phyloP scores from a whole-genome alignment of 2,113 vertebrate genomes.

The Callionymus lyra region DNA sequence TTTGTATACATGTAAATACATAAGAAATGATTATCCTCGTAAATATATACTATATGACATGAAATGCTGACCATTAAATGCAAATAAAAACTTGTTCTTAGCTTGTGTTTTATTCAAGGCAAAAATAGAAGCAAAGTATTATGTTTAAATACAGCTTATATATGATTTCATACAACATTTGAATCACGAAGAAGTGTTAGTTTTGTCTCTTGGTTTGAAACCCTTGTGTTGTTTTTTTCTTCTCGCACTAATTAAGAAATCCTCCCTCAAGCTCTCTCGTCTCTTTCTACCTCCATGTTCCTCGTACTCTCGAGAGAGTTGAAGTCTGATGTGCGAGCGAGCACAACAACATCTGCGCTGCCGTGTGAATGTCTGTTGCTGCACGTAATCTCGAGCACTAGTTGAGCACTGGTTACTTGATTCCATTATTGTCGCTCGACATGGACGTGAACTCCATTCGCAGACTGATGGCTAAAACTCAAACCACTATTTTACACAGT shows the following conservation, averaged over 20 bases:
- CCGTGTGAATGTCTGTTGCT: slow-evolving; percentile 16
- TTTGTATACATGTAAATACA: too few species aligned
- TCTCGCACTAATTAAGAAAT: slow-evolving; percentile 44
- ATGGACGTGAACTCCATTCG: slow-evolving; percentile 51
- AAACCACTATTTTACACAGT: slow-evolving; percentile 43
- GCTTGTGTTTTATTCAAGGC: too few species aligned
- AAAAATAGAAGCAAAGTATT: too few species aligned
- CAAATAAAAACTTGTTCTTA: too few species aligned
- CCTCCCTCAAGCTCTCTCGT: slow-evolving; percentile 20
- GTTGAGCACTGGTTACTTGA: neutral
- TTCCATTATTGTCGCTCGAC: slow-evolving; percentile 5
- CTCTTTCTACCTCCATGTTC: slow-evolving; percentile 15
- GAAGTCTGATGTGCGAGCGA: slow-evolving; percentile 32
- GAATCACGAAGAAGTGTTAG: too few species aligned
- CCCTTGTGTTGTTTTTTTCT: too few species aligned
- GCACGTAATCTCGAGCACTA: neutral
- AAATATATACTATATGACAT: too few species aligned
- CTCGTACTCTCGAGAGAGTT: slow-evolving; percentile 30
- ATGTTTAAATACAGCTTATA: too few species aligned
- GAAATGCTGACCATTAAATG: too few species aligned
- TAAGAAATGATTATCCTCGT: too few species aligned
- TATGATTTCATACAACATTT: too few species aligned
- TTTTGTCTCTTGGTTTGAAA: too few species aligned
- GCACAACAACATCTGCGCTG: slow-evolving; percentile 64
- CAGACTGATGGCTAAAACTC: slow-evolving; percentile 53